Evolutionary conservation across 2,888 invertebrate genomes (phyloP), one percentile per base, ranked within the genome.

Genomic region (Cheilosia impressa): DNA sequence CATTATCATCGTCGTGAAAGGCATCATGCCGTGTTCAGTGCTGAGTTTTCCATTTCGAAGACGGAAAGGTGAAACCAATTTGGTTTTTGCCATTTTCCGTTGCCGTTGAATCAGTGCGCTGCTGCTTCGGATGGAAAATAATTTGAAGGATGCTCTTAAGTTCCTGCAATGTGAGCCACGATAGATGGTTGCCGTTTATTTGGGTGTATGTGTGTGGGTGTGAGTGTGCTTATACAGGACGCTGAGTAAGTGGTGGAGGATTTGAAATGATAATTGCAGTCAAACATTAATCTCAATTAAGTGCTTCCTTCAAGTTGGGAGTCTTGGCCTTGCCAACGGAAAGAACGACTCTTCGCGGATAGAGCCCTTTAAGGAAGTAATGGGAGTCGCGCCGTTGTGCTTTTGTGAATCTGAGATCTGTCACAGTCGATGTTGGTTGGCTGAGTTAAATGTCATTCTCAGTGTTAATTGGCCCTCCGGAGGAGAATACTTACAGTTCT

Each of bases 271-370:
- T 89, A 89, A 89, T 89, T 89, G 89, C 89, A 88, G 89, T 88
- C 88, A 87, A 89, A 88, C 89, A 89, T 89, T 89, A 89, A 89
- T 89, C 89, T 89, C 89, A 89, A 89, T 89, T 89, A 89, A 89
- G 89, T 88, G 87, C 88, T 89, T 88, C 88, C 88, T 31, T 34
- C n/a, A 34, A 41, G 55, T 27, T 19, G 13, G 45, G 0, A 7
- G 1, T 45, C 38, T 38, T 38, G 17, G 45, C 7, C 17, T 45
- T 45, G 38, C 38, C 38, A 13, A 13, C 13, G 38, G 2, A 13
- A 38, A 4, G 13, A 4, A 4, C 3, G 4, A 13, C 1, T 38
- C 38, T 38, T 38, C 38, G 13, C 38, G 38, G 3, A 38, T 38
- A 13, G 13, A 4, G 13, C 1, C 31, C 31, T 7, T 31, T 9